Percentiles rank a stretch among this genome's conserved stretches.
phyloP scores from a whole-genome alignment of 2,797 vertebrate genomes.

The Lagorchestes hirsutus region DNA sequence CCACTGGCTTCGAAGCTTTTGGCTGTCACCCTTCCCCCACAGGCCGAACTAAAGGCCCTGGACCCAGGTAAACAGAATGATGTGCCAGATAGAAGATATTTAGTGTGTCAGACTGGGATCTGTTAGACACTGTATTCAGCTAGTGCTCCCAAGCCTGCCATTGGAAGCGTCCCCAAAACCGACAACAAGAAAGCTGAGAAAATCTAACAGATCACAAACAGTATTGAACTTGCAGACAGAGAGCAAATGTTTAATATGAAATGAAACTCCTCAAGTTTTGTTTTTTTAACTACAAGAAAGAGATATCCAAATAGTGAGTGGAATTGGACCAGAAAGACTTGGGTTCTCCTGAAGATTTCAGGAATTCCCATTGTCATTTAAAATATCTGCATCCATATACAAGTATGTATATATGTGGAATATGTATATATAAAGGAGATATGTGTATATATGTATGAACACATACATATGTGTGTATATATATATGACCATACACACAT shows the following conservation, averaged over 20 bases:
- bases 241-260: constrained; percentile 29
- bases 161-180: constrained; percentile 5
- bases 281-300: background rate
- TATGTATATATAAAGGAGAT: background rate
- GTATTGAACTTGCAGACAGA: constrained; percentile 53
- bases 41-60: background rate
- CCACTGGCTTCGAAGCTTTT: background rate
- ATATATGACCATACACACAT: background rate
- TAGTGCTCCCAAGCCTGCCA: constrained; percentile 16
- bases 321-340: background rate
- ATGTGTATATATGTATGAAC: background rate
- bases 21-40: background rate
- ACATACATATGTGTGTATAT: background rate
- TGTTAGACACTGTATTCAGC: background rate
- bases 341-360: background rate
- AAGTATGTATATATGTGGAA: background rate
- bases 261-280: background rate
- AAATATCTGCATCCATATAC: background rate
- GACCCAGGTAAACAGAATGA: background rate
- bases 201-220: constrained; percentile 43
- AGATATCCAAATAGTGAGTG: background rate
- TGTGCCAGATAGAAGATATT: background rate
- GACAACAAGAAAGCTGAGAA: constrained; percentile 29
- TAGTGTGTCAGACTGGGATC: background rate
- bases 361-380: background rate